phyloP scores from a whole-genome alignment of 2,113 vertebrate genomes.

The Eolophus roseicapilla region DNA sequence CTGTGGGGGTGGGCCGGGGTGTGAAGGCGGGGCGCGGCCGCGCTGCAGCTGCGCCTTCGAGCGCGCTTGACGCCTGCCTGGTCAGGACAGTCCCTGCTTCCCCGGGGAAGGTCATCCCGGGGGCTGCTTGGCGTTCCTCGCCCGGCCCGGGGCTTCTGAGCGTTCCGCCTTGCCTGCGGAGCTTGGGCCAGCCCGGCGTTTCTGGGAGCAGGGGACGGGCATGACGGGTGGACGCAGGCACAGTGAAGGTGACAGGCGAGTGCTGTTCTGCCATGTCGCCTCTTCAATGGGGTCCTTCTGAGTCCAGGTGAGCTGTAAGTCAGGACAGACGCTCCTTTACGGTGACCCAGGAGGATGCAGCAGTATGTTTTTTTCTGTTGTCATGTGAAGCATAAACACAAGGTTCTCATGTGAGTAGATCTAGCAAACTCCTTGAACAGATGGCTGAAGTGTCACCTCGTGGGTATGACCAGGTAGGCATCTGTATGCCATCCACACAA shows the following conservation, averaged over 20 bases:
- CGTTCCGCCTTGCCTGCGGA: background rate
- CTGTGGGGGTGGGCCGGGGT: background rate
- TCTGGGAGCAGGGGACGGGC: background rate
- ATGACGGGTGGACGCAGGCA: background rate
- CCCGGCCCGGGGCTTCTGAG: background rate
- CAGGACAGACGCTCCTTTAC: rapidly evolving
- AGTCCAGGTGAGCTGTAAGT: background rate
- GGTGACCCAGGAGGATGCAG: background rate
- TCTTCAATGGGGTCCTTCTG: background rate
- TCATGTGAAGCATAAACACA: background rate
- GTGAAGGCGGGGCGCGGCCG: background rate
- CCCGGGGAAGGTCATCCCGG: background rate
- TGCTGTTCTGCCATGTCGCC: background rate
- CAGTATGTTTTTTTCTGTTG: background rate
- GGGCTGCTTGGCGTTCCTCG: background rate
- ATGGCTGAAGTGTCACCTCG: background rate
- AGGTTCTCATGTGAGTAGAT: background rate
- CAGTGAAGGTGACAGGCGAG: background rate
- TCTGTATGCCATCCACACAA: rapidly evolving
- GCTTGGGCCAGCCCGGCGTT: background rate
- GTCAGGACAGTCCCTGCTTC: rapidly evolving
- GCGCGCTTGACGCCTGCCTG: background rate
- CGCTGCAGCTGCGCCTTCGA: background rate
- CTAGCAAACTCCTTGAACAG: background rate
- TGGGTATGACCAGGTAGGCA: background rate